These are phyloP conservation scores for Eupithecia abbreviata DNA, from an alignment of 2,888 invertebrate species.

Conservation along the genomic window DNA sequence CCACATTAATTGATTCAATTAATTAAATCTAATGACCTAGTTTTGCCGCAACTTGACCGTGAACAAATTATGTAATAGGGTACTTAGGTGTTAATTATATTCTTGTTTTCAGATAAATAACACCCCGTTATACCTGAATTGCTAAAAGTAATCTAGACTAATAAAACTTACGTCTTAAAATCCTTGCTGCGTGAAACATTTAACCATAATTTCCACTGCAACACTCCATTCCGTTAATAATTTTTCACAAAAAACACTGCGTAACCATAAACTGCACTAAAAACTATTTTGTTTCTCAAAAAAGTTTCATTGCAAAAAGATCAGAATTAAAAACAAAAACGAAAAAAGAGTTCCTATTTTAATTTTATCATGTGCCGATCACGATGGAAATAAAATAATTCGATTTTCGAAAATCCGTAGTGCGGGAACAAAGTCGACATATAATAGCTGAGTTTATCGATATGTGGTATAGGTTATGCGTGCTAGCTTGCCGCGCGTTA, in stretches of 20 bases:
- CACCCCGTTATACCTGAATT: background rate
- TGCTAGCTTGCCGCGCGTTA: constrained; percentile 74
- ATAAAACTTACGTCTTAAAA: constrained; percentile 32
- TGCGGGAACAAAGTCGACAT: constrained; percentile 33
- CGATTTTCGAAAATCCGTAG: constrained; percentile 26
- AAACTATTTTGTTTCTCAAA: background rate
- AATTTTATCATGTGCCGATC: constrained; percentile 11
- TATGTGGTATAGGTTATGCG: constrained; percentile 62
- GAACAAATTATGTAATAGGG: background rate
- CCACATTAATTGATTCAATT: background rate
- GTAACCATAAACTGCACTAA: background rate
- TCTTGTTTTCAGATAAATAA: background rate
- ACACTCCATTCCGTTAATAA: constrained; percentile 30
- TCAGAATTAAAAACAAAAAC: constrained; percentile 12
- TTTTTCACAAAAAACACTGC: constrained; percentile 29
- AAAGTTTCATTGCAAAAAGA: background rate
- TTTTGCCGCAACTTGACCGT: background rate
- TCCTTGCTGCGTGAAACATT: constrained; percentile 25
- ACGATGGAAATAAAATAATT: constrained; percentile 13
- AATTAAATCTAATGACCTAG: background rate
- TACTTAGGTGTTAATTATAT: background rate
- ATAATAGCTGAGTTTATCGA: constrained; percentile 31
- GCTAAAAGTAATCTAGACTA: background rate
- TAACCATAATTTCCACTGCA: constrained; percentile 34
- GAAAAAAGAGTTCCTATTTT: constrained; percentile 16